Conservation (phyloP, 2,797 vertebrate species). For the Chromobotia macracanthus region DNA sequence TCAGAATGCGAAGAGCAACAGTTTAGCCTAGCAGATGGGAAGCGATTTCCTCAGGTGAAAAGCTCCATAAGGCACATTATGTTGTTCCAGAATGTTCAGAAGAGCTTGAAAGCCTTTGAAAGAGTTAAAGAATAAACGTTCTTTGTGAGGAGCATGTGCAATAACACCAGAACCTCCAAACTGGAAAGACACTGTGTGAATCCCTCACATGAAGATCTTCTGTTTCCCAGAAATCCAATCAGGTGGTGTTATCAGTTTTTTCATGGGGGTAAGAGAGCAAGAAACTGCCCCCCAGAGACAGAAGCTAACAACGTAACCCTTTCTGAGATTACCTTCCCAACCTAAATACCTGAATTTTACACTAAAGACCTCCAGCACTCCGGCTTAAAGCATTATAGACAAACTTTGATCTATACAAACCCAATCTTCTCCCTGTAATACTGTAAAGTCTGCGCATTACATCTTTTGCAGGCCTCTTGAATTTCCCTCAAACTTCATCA, state of each 20-base stretch:
- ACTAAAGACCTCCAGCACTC: slow-evolving; percentile 44
- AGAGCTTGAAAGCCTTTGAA: background rate
- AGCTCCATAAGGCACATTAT: background rate
- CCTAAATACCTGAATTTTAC: slow-evolving; percentile 53
- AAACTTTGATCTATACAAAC: slow-evolving; percentile 51
- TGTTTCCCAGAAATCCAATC: slow-evolving; percentile 44
- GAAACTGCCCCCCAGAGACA: slow-evolving; percentile 25
- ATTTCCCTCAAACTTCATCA: slow-evolving; percentile 53
- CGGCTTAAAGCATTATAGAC: slow-evolving; percentile 34
- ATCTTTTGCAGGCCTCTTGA: slow-evolving; percentile 45
- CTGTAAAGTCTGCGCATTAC: slow-evolving; percentile 39
- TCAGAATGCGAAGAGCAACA: slow-evolving; percentile 25
- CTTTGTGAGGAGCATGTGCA: background rate
- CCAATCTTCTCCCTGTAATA: slow-evolving; percentile 43
- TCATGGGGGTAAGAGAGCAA: slow-evolving; percentile 28
- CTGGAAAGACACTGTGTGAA: background rate
- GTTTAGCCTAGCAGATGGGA: slow-evolving; percentile 10
- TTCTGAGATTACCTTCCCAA: slow-evolving; percentile 47
- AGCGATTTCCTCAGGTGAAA: background rate
- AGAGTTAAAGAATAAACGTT: background rate
- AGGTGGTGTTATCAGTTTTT: slow-evolving; percentile 22
- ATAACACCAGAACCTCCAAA: background rate
- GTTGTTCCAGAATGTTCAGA: slow-evolving; percentile 4
- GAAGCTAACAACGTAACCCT: slow-evolving; percentile 42
- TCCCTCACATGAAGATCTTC: slow-evolving; percentile 4